Evolutionary conservation across 53 echinoderm and acorn worm species (phyloP), one percentile per base, ranked within the genome.

Genomic region (Pentamera pediparva): DNA sequence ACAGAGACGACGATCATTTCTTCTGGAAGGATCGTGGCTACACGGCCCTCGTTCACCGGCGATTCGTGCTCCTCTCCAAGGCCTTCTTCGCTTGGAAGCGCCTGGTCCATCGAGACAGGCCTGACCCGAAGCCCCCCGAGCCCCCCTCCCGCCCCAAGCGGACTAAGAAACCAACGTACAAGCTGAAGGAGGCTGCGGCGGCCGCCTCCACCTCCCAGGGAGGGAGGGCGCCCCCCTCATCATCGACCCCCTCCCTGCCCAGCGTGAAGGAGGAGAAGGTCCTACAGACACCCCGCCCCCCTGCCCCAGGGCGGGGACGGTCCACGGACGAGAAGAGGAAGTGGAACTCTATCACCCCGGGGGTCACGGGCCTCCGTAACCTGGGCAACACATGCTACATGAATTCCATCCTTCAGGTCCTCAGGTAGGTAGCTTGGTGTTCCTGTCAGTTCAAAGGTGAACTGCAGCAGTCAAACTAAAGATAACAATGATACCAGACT

Each of bases 301-400:
- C n/a, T n/a, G 35, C n/a, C 59, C 45, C 24, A 2, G 37, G 27
- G 32, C 38, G 11, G 64, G 70, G 39, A 24, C 24, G 24, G 29
- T 13, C 45, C 41, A 45, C 41, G 0, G 30, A 67, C 40, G 67
- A 41, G 2, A 93, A 89, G 72, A 56, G 87, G 49, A 93, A 89
- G 34, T 93, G 93, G 93, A 84, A 89, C 5, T 80, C 82, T 2
- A 53, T 93, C 10, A 93, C 93, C 10, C 93, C 93, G 0, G 93
- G 93, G 10, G 93, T 93, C 9, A 93, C 93, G 0, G 93, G 93
- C 8, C 84, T 93, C 26, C 72, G 93, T 37, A 93, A 93, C 72
- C 87, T 93, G 0, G 93, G 93, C 7, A 93, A 93, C 61, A 93
- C 93, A 4, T 93, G 93, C 71, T 93, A 93, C 34, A 93, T 93